Base-by-base conservation (phyloP, 2,888 invertebrate species). In the Harpagoxenus sublaevis region DNA sequence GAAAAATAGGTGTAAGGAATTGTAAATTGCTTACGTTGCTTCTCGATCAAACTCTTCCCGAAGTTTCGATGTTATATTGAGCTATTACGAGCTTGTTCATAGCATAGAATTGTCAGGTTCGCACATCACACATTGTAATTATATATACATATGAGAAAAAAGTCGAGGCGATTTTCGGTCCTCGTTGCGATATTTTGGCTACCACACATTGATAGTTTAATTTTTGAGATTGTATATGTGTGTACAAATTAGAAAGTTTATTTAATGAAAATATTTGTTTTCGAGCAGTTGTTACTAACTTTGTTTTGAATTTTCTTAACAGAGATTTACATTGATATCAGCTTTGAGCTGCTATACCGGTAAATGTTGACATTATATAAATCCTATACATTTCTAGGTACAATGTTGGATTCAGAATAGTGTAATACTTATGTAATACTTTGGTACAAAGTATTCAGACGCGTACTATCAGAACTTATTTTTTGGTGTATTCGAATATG, bases 161-260 rank as follows among this genome's bases (percentile, higher is more conserved):
- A 83, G 31, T 68, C 78, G 70, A 85, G 84, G 48, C 60, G 82
- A 73, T 70, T 55, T 87, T 84, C 71, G 84, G 57, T 65, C 88
- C 88, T 89, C 86, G 85, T 89, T 87, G 66, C 71, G 71, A 89
- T 89, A 89, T 90, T 90, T 90, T 90, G 89, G 85, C 86, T 89
- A 88, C 75, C 55, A 68, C 70, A 66, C 23, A 35, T 65, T 55
- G 31, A 60, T 78, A 78, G 68, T 57, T 78, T 78, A 81, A 60
- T 81, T 81, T 81, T 81, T 81, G 39, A 81, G 71, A 73, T 62
- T 48, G 42, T 81, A 71, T 55, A 63, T 84, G 70, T 88, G 63
- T 89, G 74, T 84, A 90, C 68, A 89, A 89, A 90, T 85, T 88
- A 88, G 78, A 86, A 78, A 75, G 70, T 89, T 86, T 85, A 89